Conservation (phyloP, 2,113 vertebrate genomes). For the Cavia aperea region DNA sequence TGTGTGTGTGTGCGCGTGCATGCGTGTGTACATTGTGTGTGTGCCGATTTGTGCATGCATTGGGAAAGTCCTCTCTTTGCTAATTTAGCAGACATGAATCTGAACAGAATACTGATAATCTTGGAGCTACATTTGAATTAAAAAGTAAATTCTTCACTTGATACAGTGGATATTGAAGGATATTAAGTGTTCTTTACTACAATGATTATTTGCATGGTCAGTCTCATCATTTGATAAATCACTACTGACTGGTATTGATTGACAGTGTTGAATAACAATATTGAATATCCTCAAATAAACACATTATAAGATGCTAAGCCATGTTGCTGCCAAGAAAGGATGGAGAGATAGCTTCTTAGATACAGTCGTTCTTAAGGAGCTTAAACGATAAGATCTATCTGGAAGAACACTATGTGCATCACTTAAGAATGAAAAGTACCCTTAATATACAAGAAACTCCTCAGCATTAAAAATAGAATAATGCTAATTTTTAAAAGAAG, state of each 20-base stretch:
- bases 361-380: neutral
- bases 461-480: neutral
- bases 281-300: neutral
- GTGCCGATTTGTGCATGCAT: neutral
- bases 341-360: neutral
- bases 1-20: too few relatives aligned
- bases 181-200: neutral
- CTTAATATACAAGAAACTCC: neutral
- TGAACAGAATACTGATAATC: neutral
- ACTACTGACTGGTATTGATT: neutral
- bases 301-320: neutral
- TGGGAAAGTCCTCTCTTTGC: neutral
- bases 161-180: neutral
- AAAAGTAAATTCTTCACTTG: conserved; percentile 6
- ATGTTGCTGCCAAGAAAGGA: neutral
- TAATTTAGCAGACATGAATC: neutral
- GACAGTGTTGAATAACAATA: neutral
- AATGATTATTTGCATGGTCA: neutral
- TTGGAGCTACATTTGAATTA: neutral
- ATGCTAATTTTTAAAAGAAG: neutral
- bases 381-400: conserved; percentile 10
- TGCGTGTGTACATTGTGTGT: neutral
- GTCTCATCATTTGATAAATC: neutral
- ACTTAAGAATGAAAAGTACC: conserved; percentile 7
- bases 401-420: neutral